phyloP scores from a whole-genome alignment of 2,113 vertebrate species.

The Hemiprocne comata region DNA sequence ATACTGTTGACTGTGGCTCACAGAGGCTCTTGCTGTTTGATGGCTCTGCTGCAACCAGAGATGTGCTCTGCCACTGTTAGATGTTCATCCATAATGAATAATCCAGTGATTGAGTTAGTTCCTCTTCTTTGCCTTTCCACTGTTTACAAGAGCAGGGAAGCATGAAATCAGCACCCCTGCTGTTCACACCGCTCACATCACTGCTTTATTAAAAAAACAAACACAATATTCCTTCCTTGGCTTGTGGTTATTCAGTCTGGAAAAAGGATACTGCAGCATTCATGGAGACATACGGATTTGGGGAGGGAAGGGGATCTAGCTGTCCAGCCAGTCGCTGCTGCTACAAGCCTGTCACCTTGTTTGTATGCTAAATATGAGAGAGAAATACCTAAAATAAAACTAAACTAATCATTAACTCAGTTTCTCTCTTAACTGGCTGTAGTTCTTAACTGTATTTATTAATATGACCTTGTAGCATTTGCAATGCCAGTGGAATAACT shows the following conservation, averaged over 20 bases:
- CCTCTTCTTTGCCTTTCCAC: slow-evolving; percentile 45
- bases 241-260: slow-evolving; percentile 73
- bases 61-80: not conserved
- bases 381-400: slow-evolving; percentile 30
- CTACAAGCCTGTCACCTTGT: slow-evolving; percentile 11
- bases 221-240: slow-evolving; percentile 27
- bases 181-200: slow-evolving; percentile 34
- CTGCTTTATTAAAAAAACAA: slow-evolving; percentile 47
- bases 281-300: not conserved
- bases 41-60: slow-evolving; percentile 13
- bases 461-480: slow-evolving; percentile 47
- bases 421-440: slow-evolving; percentile 51
- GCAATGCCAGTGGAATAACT: slow-evolving; percentile 15
- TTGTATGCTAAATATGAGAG: slow-evolving; percentile 48
- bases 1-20: not conserved
- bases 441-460: slow-evolving; percentile 65
- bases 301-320: slow-evolving; percentile 39
- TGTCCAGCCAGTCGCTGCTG: slow-evolving; percentile 19
- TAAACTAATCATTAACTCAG: slow-evolving; percentile 72
- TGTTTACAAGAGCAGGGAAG: slow-evolving; percentile 62
- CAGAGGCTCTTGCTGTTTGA: not conserved
- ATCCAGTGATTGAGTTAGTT: slow-evolving; percentile 54
- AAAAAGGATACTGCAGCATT: slow-evolving; percentile 77
- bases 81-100: slow-evolving; percentile 59
- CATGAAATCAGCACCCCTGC: slow-evolving; percentile 43